Conservation (phyloP, 2,797 vertebrate genomes). For the Galaxias olidus region DNA sequence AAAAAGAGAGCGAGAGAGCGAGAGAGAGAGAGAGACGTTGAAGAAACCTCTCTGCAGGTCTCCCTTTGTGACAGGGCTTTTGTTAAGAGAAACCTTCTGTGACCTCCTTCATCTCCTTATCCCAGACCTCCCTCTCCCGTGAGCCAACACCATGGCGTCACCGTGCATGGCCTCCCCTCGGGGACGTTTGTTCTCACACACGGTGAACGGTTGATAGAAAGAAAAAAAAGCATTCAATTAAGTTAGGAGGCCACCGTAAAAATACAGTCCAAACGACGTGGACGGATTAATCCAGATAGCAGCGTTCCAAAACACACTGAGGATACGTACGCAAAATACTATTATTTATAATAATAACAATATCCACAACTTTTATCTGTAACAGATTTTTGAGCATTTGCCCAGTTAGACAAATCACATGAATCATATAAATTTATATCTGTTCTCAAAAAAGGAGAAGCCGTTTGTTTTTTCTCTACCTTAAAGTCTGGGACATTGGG, state of each 20-base stretch:
- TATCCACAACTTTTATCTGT: too few species aligned
- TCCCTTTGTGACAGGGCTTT: slow-evolving; percentile 51
- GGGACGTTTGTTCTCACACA: slow-evolving; percentile 17
- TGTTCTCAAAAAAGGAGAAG: too few species aligned
- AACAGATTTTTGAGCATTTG: too few species aligned
- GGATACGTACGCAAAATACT: too few species aligned
- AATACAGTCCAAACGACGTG: neutral
- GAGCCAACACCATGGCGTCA: slow-evolving; percentile 35
- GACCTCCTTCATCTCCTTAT: neutral
- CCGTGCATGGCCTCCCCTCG: slow-evolving; percentile 16
- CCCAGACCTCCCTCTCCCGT: slow-evolving; percentile 35
- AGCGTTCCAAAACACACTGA: neutral
- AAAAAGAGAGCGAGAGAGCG: neutral
- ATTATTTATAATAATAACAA: too few species aligned
- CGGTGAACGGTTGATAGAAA: too few species aligned
- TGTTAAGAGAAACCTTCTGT: slow-evolving; percentile 26
- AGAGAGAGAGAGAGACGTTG: neutral
- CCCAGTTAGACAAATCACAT: too few species aligned
- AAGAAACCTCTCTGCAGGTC: slow-evolving; percentile 56
- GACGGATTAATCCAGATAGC: neutral
- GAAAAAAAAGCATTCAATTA: too few species aligned
- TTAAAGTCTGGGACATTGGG: slow-evolving; percentile 10
- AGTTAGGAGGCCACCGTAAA: neutral
- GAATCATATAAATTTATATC: too few species aligned
- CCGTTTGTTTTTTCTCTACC: slow-evolving; percentile 10